Base-by-base conservation (phyloP, 2,888 invertebrate species). In the Boloria selene region DNA sequence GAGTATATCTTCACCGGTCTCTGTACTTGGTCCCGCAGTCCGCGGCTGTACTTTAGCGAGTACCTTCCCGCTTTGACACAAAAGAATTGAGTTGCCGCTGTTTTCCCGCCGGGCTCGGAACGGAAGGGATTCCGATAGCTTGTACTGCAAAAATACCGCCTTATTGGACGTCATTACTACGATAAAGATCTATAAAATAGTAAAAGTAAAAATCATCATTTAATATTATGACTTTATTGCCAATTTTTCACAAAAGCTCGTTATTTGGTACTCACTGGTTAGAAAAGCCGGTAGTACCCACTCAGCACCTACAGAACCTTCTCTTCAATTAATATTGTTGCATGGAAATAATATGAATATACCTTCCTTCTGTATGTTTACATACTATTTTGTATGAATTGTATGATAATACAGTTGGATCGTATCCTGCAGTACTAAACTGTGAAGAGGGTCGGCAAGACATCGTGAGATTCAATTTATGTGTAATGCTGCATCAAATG, bases 21-120 rank as follows among this genome's bases (percentile, higher is more conserved):
- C 31, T 38, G 10, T 7, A 10, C 31, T 3, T 2, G 22, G 10
- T 38, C 10, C 31, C 10, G 2, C 10, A 38, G 31, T 38, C 31
- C 7, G 18, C 17, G 10, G 13, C 17, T 54, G 10, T 56, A 45
- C 45, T 26, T n/a, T 22, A 18, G 13, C 18, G 22, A 45, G 44
- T 5, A 44, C 6, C 14, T 18, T 17, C 18, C 55, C 55, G 42
- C 55, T 55, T 44, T 42, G 3, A 14, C 6, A 55, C 44, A 22
- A 55, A 55, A 55, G 44, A 55, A 44, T 55, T 55, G 18, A 55
- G 18, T 55, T 55, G 55, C 18, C 18, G 55, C 13, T 55, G 18
- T 18, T 55, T 55, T 44, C 18, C 17, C n/a, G 18, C 17, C 54
- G 42, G 3, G n/a, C 14, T 55, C 16, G 17, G 18, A 55, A 42